These are phyloP conservation scores for Pterois miles DNA, from an alignment of 2,797 vertebrate species.

Conservation along the genomic window DNA sequence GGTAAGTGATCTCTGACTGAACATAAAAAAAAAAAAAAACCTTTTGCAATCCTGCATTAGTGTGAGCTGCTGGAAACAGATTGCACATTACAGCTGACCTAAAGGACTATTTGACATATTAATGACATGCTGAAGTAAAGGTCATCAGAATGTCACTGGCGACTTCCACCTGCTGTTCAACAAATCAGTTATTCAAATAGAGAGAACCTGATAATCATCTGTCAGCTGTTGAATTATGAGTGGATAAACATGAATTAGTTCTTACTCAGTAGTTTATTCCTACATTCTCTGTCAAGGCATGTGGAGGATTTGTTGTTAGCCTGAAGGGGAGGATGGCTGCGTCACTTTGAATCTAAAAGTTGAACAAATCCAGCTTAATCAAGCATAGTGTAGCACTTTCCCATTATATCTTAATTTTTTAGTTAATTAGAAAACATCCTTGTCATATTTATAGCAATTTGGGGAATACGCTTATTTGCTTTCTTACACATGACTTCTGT, in stretches of 20 bases:
- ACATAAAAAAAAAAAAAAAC: background rate
- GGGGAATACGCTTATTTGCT: background rate
- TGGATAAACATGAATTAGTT: background rate
- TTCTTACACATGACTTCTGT: background rate
- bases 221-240: background rate
- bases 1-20: constrained; percentile 49
- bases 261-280: background rate
- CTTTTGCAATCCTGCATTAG: background rate
- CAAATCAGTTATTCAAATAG: constrained; percentile 43
- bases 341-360: background rate
- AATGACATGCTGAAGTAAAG: background rate
- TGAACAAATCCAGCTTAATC: background rate
- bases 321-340: background rate
- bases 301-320: background rate
- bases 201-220: background rate
- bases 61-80: background rate
- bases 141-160: background rate
- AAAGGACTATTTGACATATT: background rate
- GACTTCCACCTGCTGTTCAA: constrained; percentile 11
- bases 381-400: background rate
- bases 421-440: background rate
- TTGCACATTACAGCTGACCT: background rate
- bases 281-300: constrained; percentile 8
- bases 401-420: background rate
- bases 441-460: background rate